Base-by-base conservation (phyloP, 2,797 vertebrate species). In the Lithobates pipiens region DNA sequence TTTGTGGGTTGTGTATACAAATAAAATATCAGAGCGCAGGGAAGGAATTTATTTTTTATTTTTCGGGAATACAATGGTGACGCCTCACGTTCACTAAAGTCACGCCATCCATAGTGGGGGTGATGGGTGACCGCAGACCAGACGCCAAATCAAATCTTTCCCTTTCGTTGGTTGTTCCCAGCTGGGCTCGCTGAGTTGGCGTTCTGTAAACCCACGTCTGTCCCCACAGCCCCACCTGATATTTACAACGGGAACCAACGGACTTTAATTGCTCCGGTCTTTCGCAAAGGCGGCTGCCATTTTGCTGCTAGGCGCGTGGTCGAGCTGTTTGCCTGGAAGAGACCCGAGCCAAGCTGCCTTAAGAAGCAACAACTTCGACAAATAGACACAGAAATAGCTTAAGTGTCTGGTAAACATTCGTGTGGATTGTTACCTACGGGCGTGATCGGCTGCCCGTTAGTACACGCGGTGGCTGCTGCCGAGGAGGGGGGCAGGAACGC, bases 281-380 rank as follows among this genome's bases (percentile, higher is more conserved):
- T 8, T 29, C 21, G 10, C 10, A 6, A 3, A 32, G 15, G 63
- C 44, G 1, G 63, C 34, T 79, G 77, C 77, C 77, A 79, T 27
- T 32, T 79, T 42, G n/a, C 77, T 79, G 6, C 63, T 42, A 69
- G 77, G 77, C 63, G 63, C 68, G 63, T 78, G 42, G 29, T 65
- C 61, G 32, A 23, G 25, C 29, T 46, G 36, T 79, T 79, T 79
- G 16, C 32, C 63, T 42, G 67, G 63, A 68, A 46, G 44, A 50
- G 29, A 3, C 54, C 54, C 67, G 29, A 39, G 32, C 44, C 21
- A 81, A 61, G 10, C 18, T 44, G 65, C 18, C 42, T 50, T 61
- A 39, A 36, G 23, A 8, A 9, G 68, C 44, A 79, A 36, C 13
- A 42, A 32, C 75, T 34, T 54, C 15, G 21, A 34, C 46, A 76